Conservation (phyloP, 2,797 vertebrate genomes). For the Rhinogobio ventralis region DNA sequence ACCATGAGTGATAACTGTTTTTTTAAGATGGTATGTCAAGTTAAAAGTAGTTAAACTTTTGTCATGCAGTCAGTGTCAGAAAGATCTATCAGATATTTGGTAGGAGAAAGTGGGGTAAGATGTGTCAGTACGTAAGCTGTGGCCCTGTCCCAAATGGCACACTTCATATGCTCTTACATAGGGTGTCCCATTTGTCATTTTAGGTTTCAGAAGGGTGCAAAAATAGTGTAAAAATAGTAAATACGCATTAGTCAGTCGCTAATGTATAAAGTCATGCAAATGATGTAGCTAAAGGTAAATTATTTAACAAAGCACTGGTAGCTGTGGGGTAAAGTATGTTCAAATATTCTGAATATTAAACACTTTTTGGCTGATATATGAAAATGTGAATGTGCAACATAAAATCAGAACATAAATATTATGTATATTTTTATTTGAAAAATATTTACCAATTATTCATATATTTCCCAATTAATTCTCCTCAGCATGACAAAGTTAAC, state of each 20-base stretch:
- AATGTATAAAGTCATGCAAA: slow-evolving; percentile 3
- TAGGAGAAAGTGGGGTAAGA: no score
- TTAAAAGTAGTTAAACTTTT: no score
- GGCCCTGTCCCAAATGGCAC: no score
- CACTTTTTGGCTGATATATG: background rate
- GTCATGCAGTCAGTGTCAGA: no score
- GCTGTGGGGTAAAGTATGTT: background rate
- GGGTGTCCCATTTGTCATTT: no score
- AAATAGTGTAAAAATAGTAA: background rate
- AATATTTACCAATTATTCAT: background rate
- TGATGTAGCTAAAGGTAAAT: background rate
- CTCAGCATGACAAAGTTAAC: no score
- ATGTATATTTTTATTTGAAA: background rate
- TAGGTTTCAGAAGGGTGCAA: no score
- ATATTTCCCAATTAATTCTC: background rate
- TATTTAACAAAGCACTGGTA: background rate
- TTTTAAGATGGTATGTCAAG: no score
- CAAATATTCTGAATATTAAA: background rate
- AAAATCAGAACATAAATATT: background rate
- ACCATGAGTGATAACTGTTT: no score
- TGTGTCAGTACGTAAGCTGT: no score
- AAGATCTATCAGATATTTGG: no score
- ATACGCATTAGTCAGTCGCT: background rate
- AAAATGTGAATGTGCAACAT: background rate
- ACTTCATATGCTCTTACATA: no score